Conservation (phyloP, 2,888 invertebrate species). For the Carabus problematicus region DNA sequence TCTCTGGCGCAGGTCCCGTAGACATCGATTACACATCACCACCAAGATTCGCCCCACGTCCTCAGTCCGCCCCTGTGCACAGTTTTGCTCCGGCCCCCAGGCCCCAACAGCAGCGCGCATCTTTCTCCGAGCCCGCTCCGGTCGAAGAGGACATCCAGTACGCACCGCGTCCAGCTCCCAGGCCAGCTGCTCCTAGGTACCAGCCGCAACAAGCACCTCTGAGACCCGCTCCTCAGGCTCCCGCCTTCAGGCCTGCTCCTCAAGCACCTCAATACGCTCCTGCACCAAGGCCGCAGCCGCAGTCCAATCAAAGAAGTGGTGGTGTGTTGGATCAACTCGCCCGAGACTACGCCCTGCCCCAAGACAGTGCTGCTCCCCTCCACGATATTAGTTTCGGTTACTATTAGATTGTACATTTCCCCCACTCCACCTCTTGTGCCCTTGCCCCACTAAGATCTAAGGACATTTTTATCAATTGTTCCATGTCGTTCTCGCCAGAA, state of each 20-base stretch:
- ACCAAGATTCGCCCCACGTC: conserved; percentile 50
- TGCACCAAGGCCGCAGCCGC: conserved; percentile 49
- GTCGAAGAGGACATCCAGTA: conserved; percentile 52
- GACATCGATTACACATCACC: conserved; percentile 52
- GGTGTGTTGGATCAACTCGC: conserved; percentile 80
- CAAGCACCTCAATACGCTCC: conserved; percentile 46
- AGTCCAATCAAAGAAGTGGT: conserved; percentile 53
- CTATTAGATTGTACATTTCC: conserved; percentile 62
- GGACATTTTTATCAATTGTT: conserved; percentile 17
- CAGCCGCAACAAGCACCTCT: conserved; percentile 29
- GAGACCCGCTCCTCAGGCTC: conserved; percentile 41
- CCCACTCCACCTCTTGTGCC: background rate
- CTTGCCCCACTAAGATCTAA: background rate
- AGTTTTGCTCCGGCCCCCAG: conserved; percentile 52
- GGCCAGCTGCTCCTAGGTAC: conserved; percentile 45
- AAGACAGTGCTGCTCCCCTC: conserved; percentile 71
- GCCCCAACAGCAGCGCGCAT: conserved; percentile 53
- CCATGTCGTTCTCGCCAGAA: conserved; percentile 16
- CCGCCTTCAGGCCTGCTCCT: conserved; percentile 45
- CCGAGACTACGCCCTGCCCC: conserved; percentile 80
- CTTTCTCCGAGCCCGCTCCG: conserved; percentile 54
- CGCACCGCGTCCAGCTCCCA: conserved; percentile 49
- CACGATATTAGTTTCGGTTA: conserved; percentile 87
- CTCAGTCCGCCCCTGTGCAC: conserved; percentile 52
- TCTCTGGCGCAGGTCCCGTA: conserved; percentile 45